Conservation (phyloP, 37 sponge, comb jelly and placozoan genomes). For the Dysidea cf. avara region DNA sequence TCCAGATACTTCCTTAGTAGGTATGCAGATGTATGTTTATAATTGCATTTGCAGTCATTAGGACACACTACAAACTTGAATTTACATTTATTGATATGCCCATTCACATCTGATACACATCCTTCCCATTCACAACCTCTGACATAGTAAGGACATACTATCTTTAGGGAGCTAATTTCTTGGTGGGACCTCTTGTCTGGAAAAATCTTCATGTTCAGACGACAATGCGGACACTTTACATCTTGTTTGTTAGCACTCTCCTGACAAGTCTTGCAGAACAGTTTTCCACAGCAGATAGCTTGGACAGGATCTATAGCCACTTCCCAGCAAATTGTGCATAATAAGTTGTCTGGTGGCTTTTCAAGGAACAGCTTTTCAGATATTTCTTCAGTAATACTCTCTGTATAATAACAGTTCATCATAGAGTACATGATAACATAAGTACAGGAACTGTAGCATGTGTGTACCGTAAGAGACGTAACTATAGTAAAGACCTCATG, state of each 20-base stretch:
- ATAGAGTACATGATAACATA: no score
- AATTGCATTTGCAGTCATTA: no score
- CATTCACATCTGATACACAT: no score
- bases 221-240: constrained; percentile 7
- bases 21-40: no score
- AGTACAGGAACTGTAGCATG: no score
- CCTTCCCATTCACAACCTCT: no score
- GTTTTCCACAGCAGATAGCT: constrained; percentile 15
- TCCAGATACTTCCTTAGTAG: constrained; percentile 1
- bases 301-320: neutral
- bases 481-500: no score
- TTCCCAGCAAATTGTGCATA: neutral
- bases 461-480: no score
- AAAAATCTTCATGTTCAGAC: neutral
- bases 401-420: no score
- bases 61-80: no score
- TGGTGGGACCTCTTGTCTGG: constrained; percentile 10
- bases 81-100: no score
- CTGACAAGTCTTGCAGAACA: neutral
- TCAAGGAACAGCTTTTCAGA: neutral
- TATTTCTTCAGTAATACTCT: no score
- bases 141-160: neutral
- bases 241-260: neutral
- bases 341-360: neutral
- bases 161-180: neutral